These are phyloP conservation scores for Geotrypetes seraphini DNA, from an alignment of 2,797 vertebrate species.

Conservation along the genomic window DNA sequence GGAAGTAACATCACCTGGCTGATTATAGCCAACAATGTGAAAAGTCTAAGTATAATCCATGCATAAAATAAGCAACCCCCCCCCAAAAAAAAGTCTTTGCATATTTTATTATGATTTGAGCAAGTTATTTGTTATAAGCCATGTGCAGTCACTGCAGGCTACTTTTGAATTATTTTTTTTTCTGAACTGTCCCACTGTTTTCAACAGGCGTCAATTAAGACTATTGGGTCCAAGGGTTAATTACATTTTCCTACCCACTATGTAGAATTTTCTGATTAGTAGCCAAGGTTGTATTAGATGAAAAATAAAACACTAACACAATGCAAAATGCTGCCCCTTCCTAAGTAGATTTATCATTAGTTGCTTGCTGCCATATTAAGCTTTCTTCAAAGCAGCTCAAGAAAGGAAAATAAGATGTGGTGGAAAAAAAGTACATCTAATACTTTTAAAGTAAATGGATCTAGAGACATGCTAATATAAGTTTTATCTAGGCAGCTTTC, in stretches of 20 bases:
- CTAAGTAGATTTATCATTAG: conserved; percentile 57
- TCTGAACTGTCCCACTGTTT: conserved; percentile 57
- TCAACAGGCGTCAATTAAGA: conserved; percentile 69
- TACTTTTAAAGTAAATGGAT: no score
- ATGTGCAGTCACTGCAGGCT: conserved; percentile 60
- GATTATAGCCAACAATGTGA: no score
- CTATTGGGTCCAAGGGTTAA: conserved; percentile 74
- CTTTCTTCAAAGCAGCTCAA: conserved; percentile 46
- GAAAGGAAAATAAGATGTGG: conserved; percentile 43
- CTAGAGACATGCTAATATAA: conserved; percentile 38
- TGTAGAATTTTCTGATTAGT: conserved; percentile 69
- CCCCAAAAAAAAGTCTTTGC: no score
- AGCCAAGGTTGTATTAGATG: conserved; percentile 64
- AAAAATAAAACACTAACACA: conserved; percentile 57
- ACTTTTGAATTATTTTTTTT: conserved; percentile 34
- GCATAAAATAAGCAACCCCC: no score
- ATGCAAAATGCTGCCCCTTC: conserved; percentile 55
- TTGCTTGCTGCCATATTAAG: conserved; percentile 51
- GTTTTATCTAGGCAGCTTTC: conserved; percentile 40
- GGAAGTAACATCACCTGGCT: no score
- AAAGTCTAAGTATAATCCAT: no score
- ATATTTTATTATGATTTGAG: conserved; percentile 29
- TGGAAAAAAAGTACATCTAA: no score
- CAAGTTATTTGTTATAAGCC: conserved; percentile 40
- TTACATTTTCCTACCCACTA: conserved; percentile 77